Evolutionary conservation across 2,797 vertebrate species (phyloP).

Genomic region (Erpetoichthys calabaricus): DNA sequence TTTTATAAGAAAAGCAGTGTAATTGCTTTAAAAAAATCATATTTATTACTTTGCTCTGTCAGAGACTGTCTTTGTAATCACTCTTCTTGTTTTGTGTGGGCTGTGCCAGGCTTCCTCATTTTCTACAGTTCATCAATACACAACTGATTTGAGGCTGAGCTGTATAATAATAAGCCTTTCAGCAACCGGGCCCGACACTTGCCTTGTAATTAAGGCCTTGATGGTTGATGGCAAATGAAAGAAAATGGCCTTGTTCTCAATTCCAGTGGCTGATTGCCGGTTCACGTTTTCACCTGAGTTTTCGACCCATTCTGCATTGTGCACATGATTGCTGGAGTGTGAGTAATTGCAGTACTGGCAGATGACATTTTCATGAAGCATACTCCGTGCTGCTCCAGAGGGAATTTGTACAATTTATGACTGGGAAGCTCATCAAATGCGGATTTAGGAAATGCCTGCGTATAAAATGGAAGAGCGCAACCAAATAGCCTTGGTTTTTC

Average conservation of each 20-base stretch:
- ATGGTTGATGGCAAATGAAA: constrained; percentile 83
- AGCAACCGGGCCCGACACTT: constrained; percentile 63
- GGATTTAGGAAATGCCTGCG: constrained; percentile 51
- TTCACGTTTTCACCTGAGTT: constrained; percentile 87
- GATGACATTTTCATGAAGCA: constrained; percentile 69
- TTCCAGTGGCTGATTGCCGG: constrained; percentile 83
- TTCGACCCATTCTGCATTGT: constrained; percentile 70
- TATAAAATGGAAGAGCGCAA: constrained; percentile 36
- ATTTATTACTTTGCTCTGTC: constrained; percentile 15
- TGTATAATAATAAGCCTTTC: constrained; percentile 72
- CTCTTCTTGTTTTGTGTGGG: constrained; percentile 20
- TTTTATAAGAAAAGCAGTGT: not conserved
- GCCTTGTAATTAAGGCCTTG: constrained; percentile 91
- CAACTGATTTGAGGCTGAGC: constrained; percentile 72
- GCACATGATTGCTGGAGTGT: constrained; percentile 79
- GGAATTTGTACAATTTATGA: constrained; percentile 46
- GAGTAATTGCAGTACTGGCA: constrained; percentile 71
- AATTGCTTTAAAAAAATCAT: constrained; percentile 32
- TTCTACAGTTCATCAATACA: constrained; percentile 53
- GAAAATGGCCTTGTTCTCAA: constrained; percentile 75
- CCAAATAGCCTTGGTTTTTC: constrained; percentile 40
- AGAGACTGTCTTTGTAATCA: constrained; percentile 10
- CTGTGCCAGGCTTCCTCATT: constrained; percentile 37
- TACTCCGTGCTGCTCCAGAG: constrained; percentile 40
- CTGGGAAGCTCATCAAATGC: constrained; percentile 51